Base-by-base conservation (phyloP, 2,888 invertebrate genomes). In the Cheilosia scutellata region DNA sequence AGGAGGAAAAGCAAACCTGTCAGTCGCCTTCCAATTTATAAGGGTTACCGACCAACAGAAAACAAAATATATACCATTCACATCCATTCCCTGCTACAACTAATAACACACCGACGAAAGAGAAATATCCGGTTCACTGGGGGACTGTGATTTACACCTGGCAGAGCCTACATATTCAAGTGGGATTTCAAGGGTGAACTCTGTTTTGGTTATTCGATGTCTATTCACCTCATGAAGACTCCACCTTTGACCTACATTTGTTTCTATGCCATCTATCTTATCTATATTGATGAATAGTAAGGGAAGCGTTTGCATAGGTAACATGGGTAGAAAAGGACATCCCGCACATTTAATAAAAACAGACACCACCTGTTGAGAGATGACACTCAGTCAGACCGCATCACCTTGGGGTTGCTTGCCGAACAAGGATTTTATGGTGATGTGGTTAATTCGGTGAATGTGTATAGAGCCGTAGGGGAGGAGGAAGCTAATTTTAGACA, bases 401-500 rank as follows among this genome's bases (percentile, higher is more conserved):
- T 44, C 16, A 13, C 44, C 44, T 13, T 44, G 6, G 16, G 44
- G 16, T n/a, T n/a, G 5, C 5, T 6, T n/a, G n/a, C 44, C n/a
- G 44, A 37, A 37, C 37, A 37, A 37, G 11, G 37, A 11, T 37
- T 37, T 37, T n/a, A 44, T 44, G 44, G n/a, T 44, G 44, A 5
- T 13, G n/a, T 37, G 11, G 6, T 44, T 44, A n/a, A n/a, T 44
- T 27, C 2, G 53, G 13, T 29, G 29, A 27, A 51, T 53, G 13
- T 53, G 9, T 29, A 31, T 20, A 20, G 20, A 20, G 2, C 20
- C 20, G 20, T 20, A 20, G 20, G 20, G 20, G 53, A 31, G 6
- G n/a, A 27, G 13, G 7, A 53, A 53, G 27, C 6, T 53, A 29
- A 53, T 53, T 53, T 53, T 58, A 25, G 25, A 58, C 33, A 20